Base-by-base conservation (phyloP, 2,888 invertebrate genomes). In the Ferrisia virgata region DNA sequence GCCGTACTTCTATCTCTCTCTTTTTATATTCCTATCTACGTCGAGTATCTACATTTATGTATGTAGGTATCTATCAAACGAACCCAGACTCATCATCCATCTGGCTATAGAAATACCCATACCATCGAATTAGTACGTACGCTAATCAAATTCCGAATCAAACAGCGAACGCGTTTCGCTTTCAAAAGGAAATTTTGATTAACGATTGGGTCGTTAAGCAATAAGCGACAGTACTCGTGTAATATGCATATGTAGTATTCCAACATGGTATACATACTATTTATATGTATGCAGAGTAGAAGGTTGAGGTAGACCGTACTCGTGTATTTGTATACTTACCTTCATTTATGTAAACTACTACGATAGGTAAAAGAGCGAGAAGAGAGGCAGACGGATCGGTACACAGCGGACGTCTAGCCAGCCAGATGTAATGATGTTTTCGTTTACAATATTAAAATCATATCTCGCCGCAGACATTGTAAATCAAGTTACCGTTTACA, bases 401-500 rank as follows among this genome's bases (percentile, higher is more conserved):
- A 28, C 25, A 13, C 28, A 22, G 58, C 58, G 58, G 58, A 64
- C 58, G 58, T 64, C 58, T 64, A 64, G 28, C 58, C 39, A 39
- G 39, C 39, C 58, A 64, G 28, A 64, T 64, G 58, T 28, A 28
- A 64, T 64, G 58, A 64, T 64, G 58, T 64, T 64, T 64, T 64
- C 58, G 58, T 64, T 64, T 64, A 64, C 58, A 64, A 64, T 64
- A 64, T 64, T 64, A 64, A 64, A 64, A 22, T 64, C 58, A 28
- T 64, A 47, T 47, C 47, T 47, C 47, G 47, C 47, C 47, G 58
- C 58, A 64, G 58, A 64, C 58, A 28, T 47, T 47, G 47, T 47
- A 47, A 47, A 47, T 47, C 47, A 47, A 47, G 47, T 47, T 47
- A 47, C 18, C n/a, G 18, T 47, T 47, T 64, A 64, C 58, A 64